Evolutionary conservation across 2,113 vertebrate genomes (phyloP), one percentile per base, ranked within the genome.

Genomic region (Ophthalmolycus amberensis): DNA sequence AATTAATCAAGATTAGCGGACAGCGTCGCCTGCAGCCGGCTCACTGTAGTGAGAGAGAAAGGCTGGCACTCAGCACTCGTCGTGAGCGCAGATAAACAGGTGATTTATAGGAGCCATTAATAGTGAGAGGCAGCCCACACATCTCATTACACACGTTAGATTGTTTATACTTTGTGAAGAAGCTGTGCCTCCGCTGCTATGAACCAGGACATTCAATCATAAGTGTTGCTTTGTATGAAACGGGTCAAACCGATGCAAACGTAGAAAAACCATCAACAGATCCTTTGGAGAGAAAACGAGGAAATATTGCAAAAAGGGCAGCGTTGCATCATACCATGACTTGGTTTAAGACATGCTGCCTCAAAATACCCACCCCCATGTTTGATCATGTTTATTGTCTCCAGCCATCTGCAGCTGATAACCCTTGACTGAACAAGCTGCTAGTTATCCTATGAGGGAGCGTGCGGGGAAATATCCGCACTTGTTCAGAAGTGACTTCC

Each of bases 321-420:
- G 6, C 11, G 52, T 9, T 63, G 70, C 58, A 34, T 84, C 44
- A 34, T 73, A 71, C 48, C 25, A 65, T 72, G 86, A 83, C 32
- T 69, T 68, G 82, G 81, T 86, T 88, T 85, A 79, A 88, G 74
- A 56, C 65, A 5, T 9, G 48, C 65, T 11, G 83, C 73, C 76
- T 78, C 27, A 69, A 81, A 87, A 79, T 76, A 83, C 69, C 80
- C 90, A 71, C 91, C 87, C 75, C 87, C 87, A 64, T 92, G 91
- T 94, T 93, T 93, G 86, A 94, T 91, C 89, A 64, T 92, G 93
- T 93, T 93, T 91, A 94, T 93, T 93, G 92, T 94, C 94, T 92
- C 74, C 92, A 93, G 82, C 92, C 93, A 94, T 95, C 94, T 94
- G 94, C 92, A 80, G 84, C 90, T 77, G 92, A 94, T 93, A 93